Evolutionary conservation across 2,797 vertebrate genomes (phyloP).

Genomic region (Anisognathus igniventris): DNA sequence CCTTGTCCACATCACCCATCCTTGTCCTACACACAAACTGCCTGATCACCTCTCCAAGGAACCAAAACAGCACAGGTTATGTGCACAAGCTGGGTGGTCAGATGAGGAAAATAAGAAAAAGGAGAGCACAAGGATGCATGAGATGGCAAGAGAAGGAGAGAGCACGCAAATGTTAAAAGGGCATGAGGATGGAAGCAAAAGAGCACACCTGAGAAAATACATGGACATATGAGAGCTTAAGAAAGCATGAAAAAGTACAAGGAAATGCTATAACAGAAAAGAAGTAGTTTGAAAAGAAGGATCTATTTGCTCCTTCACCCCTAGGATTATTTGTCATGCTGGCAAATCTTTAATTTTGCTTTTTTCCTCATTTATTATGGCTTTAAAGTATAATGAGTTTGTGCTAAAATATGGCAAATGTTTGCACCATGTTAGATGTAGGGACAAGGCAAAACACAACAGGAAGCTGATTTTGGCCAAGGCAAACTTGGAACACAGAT

Average conservation of each 20-base stretch:
- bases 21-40: neutral
- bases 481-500: neutral
- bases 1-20: neutral
- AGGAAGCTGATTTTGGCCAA: neutral
- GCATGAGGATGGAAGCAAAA: neutral
- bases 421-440: neutral
- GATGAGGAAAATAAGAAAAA: neutral
- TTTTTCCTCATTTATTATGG: neutral
- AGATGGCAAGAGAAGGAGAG: neutral
- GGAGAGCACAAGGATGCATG: neutral
- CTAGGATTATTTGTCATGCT: neutral
- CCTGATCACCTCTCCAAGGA: neutral
- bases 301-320: neutral
- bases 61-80: neutral
- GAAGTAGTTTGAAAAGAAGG: neutral
- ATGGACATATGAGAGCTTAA: fast-evolving
- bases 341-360: neutral
- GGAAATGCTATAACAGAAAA: neutral
- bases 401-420: neutral
- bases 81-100: neutral
- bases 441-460: neutral
- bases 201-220: fast-evolving
- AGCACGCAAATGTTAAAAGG: neutral
- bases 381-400: neutral
- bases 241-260: neutral